Evolutionary conservation across 2,888 invertebrate species (phyloP), one percentile per base, ranked within the genome.

Genomic region (Limnephilus lunatus): DNA sequence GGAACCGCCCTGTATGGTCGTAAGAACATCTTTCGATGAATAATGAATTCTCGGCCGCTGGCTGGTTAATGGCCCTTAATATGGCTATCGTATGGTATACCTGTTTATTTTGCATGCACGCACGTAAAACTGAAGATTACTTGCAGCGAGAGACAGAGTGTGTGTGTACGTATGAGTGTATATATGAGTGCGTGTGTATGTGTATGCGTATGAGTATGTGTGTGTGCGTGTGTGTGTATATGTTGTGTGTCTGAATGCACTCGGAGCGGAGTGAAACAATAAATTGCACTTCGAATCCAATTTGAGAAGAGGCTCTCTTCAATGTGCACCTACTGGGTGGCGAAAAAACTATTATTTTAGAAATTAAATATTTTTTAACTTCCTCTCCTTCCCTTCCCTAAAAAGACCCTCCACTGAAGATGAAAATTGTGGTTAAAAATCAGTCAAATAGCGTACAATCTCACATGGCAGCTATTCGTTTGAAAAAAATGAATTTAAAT

Each of bases 201-300:
- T 12, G 2, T 19, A 32, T 82, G 82, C 19, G 15, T 30, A 3
- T 32, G 82, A 0, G 15, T 4, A 15, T 14, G 82, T 82, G 12
- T 12, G 9, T 81, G 30, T 81, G 30, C 30, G 81, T 81, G 30
- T 81, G 30, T n/a, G 5, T 25, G 30, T 30, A 31, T 12, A 7
- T 32, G 15, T 83, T n/a, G 85, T 85, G 44, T 44, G 85, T 39
- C n/a, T 85, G 85, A 39, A 39, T 85, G 85, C 85, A 85, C 39
- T 85, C 39, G n/a, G 30, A n/a, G 39, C 7, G 39, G 85, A 85
- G 44, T 85, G 44, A n/a, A 44, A 85, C 85, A 85, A 85, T 85
- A 85, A 35, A 85, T 85, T 85, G 85, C 85, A 85, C 85, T 44
- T 85, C 85, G n/a, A 85, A 85, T 85, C 85, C 85, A 85, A 85